Evolutionary conservation across 2,888 invertebrate species (phyloP), one percentile per base, ranked within the genome.

Genomic region (Synanthedon vespiformis): DNA sequence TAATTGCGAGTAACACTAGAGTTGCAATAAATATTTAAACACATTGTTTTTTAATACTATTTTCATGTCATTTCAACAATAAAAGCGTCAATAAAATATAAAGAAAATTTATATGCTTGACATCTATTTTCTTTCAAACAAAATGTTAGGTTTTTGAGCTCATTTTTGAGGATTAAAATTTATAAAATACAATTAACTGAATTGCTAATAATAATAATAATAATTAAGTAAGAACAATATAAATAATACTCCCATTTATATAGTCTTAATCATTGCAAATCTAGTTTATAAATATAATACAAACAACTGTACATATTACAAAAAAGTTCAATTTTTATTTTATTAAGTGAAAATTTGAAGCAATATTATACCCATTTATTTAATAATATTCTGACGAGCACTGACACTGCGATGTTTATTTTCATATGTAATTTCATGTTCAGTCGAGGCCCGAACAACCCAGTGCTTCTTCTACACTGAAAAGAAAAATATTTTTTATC

Each of bases 381-480:
- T 44, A 14, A 44, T 44, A 44, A 13, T 44, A 44, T 44, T 44
- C n/a, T 44, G 13, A 44, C 2, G 62, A 68, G 74, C 83, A 84
- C 85, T 81, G 81, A 41, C 13, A 41, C 13, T 22, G 22, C 5
- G 4, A 22, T 5, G 4, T 64, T 61, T 59, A 58, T 58, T 56
- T 62, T 41, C 41, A 58, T 70, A 54, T 58, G 51, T 63, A 58
- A 58, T 64, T 60, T 64, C 64, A 59, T 62, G 65, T 69, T 62
- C 60, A 70, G 69, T 77, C 70, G 67, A 75, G 72, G 74, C 72
- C 68, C 70, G 72, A 44, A 63, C 61, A 58, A 63, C 73, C 80
- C 85, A 85, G 83, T 82, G 83, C 77, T 64, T n/a, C 72, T 64
- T 67, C 70, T 74, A 72, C 70, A 75, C 85, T 86, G 82, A 70